Percentiles rank a stretch among this genome's conserved stretches.
Conservation (phyloP, 2,888 invertebrate genomes). For the Drosophila mulleri region DNA sequence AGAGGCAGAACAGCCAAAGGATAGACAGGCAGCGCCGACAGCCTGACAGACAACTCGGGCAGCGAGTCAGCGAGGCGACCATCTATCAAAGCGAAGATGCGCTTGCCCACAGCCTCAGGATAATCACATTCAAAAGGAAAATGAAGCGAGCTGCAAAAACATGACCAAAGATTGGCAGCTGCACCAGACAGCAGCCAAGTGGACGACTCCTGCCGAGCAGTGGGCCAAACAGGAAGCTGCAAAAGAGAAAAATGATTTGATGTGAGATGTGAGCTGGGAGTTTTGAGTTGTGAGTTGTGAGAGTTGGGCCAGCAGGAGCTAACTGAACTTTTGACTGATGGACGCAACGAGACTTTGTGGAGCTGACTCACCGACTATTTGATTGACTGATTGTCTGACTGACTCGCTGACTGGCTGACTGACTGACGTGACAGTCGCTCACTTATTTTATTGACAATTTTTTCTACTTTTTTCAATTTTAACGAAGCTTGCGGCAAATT, state of each 20-base stretch:
- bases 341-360: slow-evolving; percentile 12
- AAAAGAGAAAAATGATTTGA: slow-evolving; percentile 16
- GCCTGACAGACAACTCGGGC: slow-evolving; percentile 7
- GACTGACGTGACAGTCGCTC: slow-evolving; percentile 43
- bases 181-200: slow-evolving; percentile 1
- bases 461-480: slow-evolving; percentile 59
- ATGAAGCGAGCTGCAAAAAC: slow-evolving; percentile 77
- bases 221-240: slow-evolving; percentile 58
- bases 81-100: slow-evolving; percentile 76
- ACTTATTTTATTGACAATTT: slow-evolving; percentile 79
- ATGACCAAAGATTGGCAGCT: slow-evolving; percentile 60
- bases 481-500: slow-evolving; percentile 79
- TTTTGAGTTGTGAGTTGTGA: slow-evolving; percentile 5
- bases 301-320: neutral
- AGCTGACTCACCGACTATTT: slow-evolving; percentile 17
- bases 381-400: slow-evolving; percentile 31
- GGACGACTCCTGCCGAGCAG: neutral
- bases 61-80: slow-evolving; percentile 47
- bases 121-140: slow-evolving; percentile 79
- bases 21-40: neutral
- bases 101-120: slow-evolving; percentile 73
- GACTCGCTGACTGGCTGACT: slow-evolving; percentile 13
- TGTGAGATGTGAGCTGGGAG: too few species aligned
- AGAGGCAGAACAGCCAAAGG: slow-evolving; percentile 32
- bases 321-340: slow-evolving; percentile 76